Base-by-base conservation (phyloP, 2,113 vertebrate species). In the Urocynchramus pylzowi region DNA sequence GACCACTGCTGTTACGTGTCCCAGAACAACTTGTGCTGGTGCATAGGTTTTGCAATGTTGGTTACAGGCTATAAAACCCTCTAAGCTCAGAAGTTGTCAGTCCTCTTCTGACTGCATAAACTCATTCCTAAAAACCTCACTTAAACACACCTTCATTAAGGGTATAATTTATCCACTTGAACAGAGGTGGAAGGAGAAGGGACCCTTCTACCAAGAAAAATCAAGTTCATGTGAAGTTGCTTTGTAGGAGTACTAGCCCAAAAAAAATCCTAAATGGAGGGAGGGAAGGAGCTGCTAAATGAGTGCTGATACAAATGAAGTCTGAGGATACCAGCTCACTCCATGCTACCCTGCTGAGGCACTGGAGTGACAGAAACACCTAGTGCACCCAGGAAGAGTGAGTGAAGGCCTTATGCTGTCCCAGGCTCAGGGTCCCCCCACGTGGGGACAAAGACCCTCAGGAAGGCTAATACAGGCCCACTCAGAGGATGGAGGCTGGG, bases 1-100 rank as follows among this genome's bases (percentile, higher is more conserved):
- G 61, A 93, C 31, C 65, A 45, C 52, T 78, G 61, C 30, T 87
- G 28, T 71, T 82, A 84, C 0, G 0, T 28, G 27, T 74, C 42
- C 42, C 23, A 52, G 85, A 91, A 88, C 61, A 95, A 50, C 41
- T 33, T 90, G 95, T 93, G 94, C 96, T 88, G 31, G 17, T 82
- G 90, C 92, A 91, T 76, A 65, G 57, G n/a, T 76, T 96, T 87
- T 79, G 41, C 42, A 88, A 12, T 30, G 44, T 80, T 92, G 70
- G 88, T 96, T 93, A 93, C 79, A 95, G 85, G 50, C 85, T 92
- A 42, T 97, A 94, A 93, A 94, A 90, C 39, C 42, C 41, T 76
- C 41, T 24, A n/a, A 74, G n/a, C 31, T 71, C 13, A 4, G 39
- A 90, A 79, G 23, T 57, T 69, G 15, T 45, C 63, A 45, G 22